Evolutionary conservation across 2,113 vertebrate genomes (phyloP).

Genomic region (Gobius niger): DNA sequence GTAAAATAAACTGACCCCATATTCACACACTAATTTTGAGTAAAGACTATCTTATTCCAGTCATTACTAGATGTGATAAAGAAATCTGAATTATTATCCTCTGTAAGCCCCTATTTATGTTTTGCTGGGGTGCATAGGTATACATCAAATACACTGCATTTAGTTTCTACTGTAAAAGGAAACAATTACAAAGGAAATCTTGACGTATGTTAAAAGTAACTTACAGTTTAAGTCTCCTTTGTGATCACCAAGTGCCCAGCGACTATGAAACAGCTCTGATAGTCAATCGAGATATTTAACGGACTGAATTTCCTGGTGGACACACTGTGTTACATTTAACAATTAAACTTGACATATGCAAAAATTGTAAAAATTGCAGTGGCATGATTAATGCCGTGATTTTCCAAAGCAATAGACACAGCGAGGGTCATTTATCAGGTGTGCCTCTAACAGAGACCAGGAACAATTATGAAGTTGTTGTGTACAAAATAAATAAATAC

Average conservation of each 20-base stretch:
- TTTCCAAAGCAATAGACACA: background rate
- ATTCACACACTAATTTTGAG: background rate
- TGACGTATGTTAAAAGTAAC: slow-evolving; percentile 11
- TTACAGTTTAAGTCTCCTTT: slow-evolving; percentile 40
- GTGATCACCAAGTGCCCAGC: background rate
- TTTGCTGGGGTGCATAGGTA: too few relatives aligned
- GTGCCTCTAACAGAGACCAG: background rate
- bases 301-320: slow-evolving; percentile 57
- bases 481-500: too few relatives aligned
- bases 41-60: background rate
- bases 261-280: background rate
- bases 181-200: background rate
- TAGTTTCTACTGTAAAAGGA: too few relatives aligned
- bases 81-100: background rate
- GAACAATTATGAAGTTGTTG: too few relatives aligned
- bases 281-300: slow-evolving; percentile 7
- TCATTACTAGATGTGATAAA: background rate
- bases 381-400: slow-evolving; percentile 11
- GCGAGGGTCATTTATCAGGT: background rate
- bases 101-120: too few relatives aligned
- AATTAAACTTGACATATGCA: slow-evolving; percentile 51
- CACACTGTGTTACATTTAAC: slow-evolving; percentile 23
- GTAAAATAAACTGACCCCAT: background rate
- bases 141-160: too few relatives aligned
- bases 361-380: slow-evolving; percentile 40